Evolutionary conservation across 2,113 vertebrate genomes (phyloP).

Genomic region (Oncorhynchus mykiss): DNA sequence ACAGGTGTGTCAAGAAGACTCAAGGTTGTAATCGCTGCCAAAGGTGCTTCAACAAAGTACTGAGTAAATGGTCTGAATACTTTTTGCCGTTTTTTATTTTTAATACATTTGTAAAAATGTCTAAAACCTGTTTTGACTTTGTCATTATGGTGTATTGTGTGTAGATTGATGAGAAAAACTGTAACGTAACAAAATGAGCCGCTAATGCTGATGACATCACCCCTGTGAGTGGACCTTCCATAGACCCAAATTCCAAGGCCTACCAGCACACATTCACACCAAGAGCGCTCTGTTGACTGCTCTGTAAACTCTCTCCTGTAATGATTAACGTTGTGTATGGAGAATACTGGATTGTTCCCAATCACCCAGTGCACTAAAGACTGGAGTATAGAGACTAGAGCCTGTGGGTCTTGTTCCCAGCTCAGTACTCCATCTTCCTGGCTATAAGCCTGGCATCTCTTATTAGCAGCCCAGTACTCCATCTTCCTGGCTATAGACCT

Average conservation of each 20-base stretch:
- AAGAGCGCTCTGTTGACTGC: neutral
- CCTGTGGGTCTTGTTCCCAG: neutral
- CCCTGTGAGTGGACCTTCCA: neutral
- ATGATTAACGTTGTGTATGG: neutral
- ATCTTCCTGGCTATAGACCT: neutral
- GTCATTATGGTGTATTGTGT: too few species aligned
- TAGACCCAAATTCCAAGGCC: neutral
- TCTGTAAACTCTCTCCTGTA: neutral
- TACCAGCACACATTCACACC: neutral
- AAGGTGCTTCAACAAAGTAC: too few species aligned
- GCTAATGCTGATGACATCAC: neutral
- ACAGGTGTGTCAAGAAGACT: too few species aligned
- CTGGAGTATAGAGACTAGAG: too few species aligned
- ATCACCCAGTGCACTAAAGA: neutral
- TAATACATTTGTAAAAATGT: too few species aligned
- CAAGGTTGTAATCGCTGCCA: too few species aligned
- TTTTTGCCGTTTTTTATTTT: too few species aligned
- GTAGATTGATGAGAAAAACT: too few species aligned
- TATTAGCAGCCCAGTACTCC: neutral
- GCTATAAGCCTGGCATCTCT: neutral
- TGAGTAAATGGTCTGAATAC: too few species aligned
- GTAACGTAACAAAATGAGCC: too few species aligned
- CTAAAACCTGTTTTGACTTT: too few species aligned
- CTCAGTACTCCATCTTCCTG: neutral
- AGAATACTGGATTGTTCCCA: neutral